A percentile compares a stretch with the other conserved stretches of the same genome.
phyloP scores from a whole-genome alignment of 2,888 invertebrate genomes.

The Anarsia innoxiella region DNA sequence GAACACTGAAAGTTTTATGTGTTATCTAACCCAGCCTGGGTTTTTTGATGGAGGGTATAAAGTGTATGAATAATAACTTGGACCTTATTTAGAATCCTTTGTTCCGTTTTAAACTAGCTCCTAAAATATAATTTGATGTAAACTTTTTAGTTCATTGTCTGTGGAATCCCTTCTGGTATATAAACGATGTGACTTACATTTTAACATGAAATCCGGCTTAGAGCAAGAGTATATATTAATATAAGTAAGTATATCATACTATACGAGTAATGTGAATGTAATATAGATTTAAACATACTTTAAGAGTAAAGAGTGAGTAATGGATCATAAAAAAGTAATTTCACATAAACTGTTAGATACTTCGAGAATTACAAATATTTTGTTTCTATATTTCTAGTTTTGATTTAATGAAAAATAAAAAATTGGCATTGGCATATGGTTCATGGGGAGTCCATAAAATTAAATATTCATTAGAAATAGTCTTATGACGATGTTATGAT shows the following conservation, averaged over 20 bases:
- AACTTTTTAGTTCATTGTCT: no score
- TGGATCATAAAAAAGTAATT: background rate
- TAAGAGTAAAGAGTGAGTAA: constrained; percentile 1
- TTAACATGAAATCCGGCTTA: no score
- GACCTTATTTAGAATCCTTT: no score
- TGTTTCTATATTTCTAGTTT: constrained; percentile 7
- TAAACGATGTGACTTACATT: constrained; percentile 43
- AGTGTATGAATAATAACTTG: background rate
- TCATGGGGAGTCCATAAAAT: constrained; percentile 14
- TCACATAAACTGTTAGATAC: background rate
- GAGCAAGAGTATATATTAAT: constrained; percentile 19
- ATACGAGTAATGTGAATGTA: constrained; percentile 8
- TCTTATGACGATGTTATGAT: constrained; percentile 46
- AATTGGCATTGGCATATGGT: constrained; percentile 30
- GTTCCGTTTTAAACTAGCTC: no score
- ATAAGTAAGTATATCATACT: constrained; percentile 17
- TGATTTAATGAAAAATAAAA: background rate
- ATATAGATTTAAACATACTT: constrained; percentile 8
- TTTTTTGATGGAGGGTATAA: background rate
- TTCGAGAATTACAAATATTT: background rate
- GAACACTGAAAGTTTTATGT: constrained; percentile 13
- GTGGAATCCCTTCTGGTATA: constrained; percentile 23
- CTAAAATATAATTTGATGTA: no score
- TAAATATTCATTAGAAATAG: constrained; percentile 24
- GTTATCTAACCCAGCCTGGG: no score